These are phyloP conservation scores for Salvator merianae DNA, from an alignment of 2,113 vertebrate genomes.

Conservation along the genomic window DNA sequence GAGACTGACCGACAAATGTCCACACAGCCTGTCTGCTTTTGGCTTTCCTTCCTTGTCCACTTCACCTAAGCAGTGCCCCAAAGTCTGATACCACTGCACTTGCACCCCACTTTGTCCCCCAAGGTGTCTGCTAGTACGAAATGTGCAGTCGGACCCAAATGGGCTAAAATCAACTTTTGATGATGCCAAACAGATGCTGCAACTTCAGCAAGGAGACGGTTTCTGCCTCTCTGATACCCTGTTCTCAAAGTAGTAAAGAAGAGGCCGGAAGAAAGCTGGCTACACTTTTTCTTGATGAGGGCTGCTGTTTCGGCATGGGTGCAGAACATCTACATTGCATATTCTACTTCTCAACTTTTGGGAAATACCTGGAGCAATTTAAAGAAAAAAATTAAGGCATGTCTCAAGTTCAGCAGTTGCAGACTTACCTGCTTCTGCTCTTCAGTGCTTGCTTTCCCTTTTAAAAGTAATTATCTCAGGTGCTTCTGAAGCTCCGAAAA, in stretches of 20 bases:
- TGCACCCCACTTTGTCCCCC: constrained; percentile 21
- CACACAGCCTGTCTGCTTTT: constrained; percentile 27
- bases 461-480: constrained; percentile 49
- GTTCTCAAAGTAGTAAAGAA: constrained; percentile 24
- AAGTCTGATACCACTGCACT: constrained; percentile 46
- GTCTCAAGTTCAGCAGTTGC: constrained; percentile 53
- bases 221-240: constrained; percentile 42
- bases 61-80: constrained; percentile 22
- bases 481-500: constrained; percentile 43
- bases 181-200: constrained; percentile 49
- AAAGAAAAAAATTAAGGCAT: too few relatives aligned
- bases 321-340: constrained; percentile 30
- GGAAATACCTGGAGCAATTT: constrained; percentile 15
- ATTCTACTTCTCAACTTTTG: neutral
- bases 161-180: constrained; percentile 59
- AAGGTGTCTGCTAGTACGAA: constrained; percentile 49
- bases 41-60: constrained; percentile 22
- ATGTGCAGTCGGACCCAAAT: too few relatives aligned
- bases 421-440: constrained; percentile 49
- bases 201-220: constrained; percentile 45
- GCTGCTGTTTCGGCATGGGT: constrained; percentile 26
- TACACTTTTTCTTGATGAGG: constrained; percentile 24
- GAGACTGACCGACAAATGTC: constrained; percentile 35
- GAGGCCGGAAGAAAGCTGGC: constrained; percentile 40
- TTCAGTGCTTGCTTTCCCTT: constrained; percentile 33